Evolutionary conservation across 2,113 vertebrate genomes (phyloP), one percentile per base, ranked within the genome.

Genomic region (Cisticola juncidis): DNA sequence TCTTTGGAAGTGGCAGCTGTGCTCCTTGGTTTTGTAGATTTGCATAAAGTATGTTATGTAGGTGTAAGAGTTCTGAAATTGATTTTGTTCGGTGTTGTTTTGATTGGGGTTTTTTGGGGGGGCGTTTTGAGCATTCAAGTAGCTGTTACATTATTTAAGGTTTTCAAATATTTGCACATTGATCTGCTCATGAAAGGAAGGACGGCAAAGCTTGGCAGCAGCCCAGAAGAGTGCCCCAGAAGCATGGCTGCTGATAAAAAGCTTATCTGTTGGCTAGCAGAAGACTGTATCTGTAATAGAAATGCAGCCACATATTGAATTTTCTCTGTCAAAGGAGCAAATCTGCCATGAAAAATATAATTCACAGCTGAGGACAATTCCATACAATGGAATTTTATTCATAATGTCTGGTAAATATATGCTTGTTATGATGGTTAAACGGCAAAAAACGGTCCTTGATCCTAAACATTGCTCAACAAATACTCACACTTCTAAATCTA

Each of bases 201-300:
- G 38, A 80, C 8, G 2, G 76, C 68, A 95, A 85, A 93, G 62
- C 56, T 90, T 95, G 93, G 92, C 94, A 94, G 90, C 51, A 74
- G 58, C 85, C 85, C 93, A 95, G 79, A 53, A 78, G 45, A 86
- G 44, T 81, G 64, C 35, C 79, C 92, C 58, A 83, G 94, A 94
- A 66, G 88, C 81, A 76, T 20, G 61, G 90, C 45, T 90, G 56
- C 76, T 96, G 92, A 93, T 95, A 93, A 92, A 95, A 92, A 94
- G 80, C 94, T 97, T 96, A 96, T 93, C 95, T 92, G 60, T 60
- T 86, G 80, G 68, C 72, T 95, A 78, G 83, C 93, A 94, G 95
- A 94, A 90, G 60, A 95, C 76, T 71, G 19, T 81, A 81, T 96
- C 79, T 95, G 51, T 83, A 86, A 83, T 19, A 88, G 69, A 90